phyloP scores from a whole-genome alignment of 2,113 vertebrate genomes.

The Erythrocercus mccallii region DNA sequence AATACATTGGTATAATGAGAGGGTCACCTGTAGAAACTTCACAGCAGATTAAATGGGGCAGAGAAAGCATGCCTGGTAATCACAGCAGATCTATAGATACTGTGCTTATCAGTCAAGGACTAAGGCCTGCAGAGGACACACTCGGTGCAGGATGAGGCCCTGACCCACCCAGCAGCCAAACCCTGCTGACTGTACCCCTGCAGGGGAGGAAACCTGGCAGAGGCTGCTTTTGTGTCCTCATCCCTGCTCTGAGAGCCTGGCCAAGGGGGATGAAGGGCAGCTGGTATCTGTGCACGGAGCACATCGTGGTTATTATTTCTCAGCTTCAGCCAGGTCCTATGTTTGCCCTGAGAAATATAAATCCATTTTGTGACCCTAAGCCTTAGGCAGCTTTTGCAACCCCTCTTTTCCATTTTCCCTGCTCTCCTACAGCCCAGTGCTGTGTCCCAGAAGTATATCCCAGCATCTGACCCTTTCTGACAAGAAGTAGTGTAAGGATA shows the following conservation, averaged over 20 bases:
- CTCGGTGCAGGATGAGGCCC: rapidly evolving
- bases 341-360: neutral
- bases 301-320: neutral
- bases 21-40: neutral
- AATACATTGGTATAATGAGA: rapidly evolving
- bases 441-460: neutral
- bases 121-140: neutral
- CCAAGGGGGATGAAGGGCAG: neutral
- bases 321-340: neutral
- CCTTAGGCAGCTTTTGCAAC: neutral
- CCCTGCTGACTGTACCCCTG: neutral
- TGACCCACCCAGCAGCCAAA: neutral
- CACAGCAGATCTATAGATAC: neutral
- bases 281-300: neutral
- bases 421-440: neutral
- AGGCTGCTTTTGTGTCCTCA: neutral
- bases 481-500: neutral
- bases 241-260: neutral
- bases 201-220: neutral
- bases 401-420: neutral
- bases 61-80: neutral
- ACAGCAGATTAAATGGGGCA: neutral
- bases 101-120: neutral
- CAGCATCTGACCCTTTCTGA: neutral
- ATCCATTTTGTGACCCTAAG: neutral